phyloP scores from a whole-genome alignment of 2,888 invertebrate species.

The Ephialtes manifestator region DNA sequence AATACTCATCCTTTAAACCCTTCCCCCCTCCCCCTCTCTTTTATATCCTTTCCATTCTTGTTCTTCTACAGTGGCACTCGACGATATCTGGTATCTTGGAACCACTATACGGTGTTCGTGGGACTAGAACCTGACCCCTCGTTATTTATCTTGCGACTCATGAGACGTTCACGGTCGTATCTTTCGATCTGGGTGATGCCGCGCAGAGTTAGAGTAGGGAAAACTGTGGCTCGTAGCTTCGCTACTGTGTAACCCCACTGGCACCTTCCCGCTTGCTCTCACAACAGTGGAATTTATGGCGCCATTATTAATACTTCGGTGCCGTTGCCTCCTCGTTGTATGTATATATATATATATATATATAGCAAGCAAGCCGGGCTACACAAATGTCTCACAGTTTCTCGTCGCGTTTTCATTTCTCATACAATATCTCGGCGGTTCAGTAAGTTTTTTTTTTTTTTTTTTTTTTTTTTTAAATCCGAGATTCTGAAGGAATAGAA shows the following conservation, averaged over 20 bases:
- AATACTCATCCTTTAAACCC: background rate
- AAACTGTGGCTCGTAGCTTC: constrained; percentile 47
- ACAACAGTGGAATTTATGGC: constrained; percentile 56
- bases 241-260: background rate
- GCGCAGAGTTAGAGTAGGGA: constrained; percentile 3
- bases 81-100: constrained; percentile 39
- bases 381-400: constrained; percentile 31
- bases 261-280: constrained; percentile 5
- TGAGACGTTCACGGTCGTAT: constrained; percentile 48
- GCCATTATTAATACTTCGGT: constrained; percentile 63
- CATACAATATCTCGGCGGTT: background rate
- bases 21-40: background rate
- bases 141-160: constrained; percentile 61
- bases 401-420: constrained; percentile 16
- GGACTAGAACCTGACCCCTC: constrained; percentile 45
- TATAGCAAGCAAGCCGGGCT: background rate
- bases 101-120: constrained; percentile 1
- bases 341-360: background rate
- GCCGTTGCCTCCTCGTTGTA: constrained; percentile 39
- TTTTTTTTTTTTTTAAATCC: no score
- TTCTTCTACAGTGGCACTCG: constrained; percentile 19
- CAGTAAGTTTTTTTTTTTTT: background rate
- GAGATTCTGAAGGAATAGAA: background rate
- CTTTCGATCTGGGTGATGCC: constrained; percentile 48
- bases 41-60: background rate